Percentiles rank a stretch among this genome's conserved stretches.
Conservation (phyloP, 2,888 invertebrate species). For the Andrena haemorrhoa region DNA sequence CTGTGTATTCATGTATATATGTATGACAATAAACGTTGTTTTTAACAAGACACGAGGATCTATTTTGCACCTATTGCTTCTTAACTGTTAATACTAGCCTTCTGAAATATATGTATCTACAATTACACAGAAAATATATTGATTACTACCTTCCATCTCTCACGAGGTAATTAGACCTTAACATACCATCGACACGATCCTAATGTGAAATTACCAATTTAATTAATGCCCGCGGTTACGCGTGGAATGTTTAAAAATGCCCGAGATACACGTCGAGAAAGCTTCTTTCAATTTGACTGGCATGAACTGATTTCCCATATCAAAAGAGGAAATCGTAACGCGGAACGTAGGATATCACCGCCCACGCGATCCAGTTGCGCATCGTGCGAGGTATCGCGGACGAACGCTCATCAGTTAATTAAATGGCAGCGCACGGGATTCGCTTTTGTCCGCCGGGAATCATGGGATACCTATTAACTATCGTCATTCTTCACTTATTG, state of each 20-base stretch:
- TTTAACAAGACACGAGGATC: constrained; percentile 43
- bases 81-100: too few species aligned
- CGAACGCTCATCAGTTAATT: constrained; percentile 51
- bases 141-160: neutral
- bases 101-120: too few species aligned
- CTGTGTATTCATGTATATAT: constrained; percentile 69
- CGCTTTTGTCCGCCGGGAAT: neutral
- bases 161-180: neutral
- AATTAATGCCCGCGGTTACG: neutral
- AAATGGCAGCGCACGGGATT: constrained; percentile 18
- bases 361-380: constrained; percentile 56
- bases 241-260: neutral
- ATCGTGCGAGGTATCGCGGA: constrained; percentile 33
- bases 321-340: constrained; percentile 53
- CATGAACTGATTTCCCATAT: constrained; percentile 51
- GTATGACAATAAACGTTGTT: constrained; percentile 75
- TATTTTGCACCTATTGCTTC: neutral
- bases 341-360: constrained; percentile 48
- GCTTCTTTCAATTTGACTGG: constrained; percentile 15
- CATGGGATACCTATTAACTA: constrained; percentile 50
- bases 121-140: too few species aligned
- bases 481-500: constrained; percentile 29
- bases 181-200: neutral
- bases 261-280: neutral
- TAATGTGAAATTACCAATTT: constrained; percentile 4